Conservation (phyloP, 2,797 vertebrate species). For the Momotus momota region DNA sequence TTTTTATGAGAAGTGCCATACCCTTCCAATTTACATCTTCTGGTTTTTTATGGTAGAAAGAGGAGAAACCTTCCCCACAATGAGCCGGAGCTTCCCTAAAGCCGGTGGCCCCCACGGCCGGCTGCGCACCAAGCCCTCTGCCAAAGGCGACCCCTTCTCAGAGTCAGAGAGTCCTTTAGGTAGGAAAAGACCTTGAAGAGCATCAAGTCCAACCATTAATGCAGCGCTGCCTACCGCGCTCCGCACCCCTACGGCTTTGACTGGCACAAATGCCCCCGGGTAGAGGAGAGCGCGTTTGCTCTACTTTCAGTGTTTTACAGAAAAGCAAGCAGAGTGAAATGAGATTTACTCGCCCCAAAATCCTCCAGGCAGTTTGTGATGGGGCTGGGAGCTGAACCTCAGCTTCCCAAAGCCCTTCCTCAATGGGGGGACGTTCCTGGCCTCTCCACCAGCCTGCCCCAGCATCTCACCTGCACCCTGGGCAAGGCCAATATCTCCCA, state of each 20-base stretch:
- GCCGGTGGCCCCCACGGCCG: neutral
- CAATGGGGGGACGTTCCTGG: accelerated
- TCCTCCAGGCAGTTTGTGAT: neutral
- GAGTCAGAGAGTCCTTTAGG: neutral
- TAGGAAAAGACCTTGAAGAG: neutral
- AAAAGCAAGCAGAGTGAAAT: neutral
- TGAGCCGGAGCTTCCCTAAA: neutral
- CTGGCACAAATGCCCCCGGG: accelerated
- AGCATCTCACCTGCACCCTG: neutral
- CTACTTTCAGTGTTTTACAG: neutral
- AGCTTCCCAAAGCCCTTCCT: neutral
- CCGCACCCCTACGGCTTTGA: neutral
- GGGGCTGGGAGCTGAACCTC: neutral
- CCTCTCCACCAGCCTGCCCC: neutral
- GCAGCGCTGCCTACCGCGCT: neutral
- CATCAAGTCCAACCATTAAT: neutral
- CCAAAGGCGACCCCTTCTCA: neutral
- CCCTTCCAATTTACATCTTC: conserved; percentile 45
- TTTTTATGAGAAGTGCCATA: conserved; percentile 45
- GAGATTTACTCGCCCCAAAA: neutral
- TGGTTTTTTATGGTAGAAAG: conserved; percentile 10
- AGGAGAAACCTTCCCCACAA: conserved; percentile 44
- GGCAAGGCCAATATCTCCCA: neutral
- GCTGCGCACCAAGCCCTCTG: neutral
- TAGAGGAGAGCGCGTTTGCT: neutral